Evolutionary conservation across 2,888 invertebrate species (phyloP).

Genomic region (Melinopterus prodromus): DNA sequence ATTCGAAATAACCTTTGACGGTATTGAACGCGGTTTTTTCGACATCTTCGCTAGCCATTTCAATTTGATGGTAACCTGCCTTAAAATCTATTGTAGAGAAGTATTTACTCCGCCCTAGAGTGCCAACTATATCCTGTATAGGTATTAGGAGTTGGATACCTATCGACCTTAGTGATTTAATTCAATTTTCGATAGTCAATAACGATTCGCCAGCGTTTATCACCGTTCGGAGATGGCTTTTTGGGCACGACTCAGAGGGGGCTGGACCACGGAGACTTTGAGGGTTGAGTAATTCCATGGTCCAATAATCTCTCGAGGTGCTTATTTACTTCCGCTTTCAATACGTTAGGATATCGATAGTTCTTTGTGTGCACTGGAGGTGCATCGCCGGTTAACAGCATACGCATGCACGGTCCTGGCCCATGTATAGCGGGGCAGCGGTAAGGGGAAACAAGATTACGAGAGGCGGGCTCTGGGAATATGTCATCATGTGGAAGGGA

Average conservation of each 20-base stretch:
- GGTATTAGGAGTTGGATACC: constrained; percentile 55
- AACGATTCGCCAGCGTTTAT: constrained; percentile 52
- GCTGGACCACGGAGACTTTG: constrained; percentile 42
- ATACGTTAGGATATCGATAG: constrained; percentile 53
- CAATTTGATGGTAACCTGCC: constrained; percentile 56
- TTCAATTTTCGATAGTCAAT: constrained; percentile 56
- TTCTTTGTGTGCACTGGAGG: constrained; percentile 50
- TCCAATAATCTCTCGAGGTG: constrained; percentile 49
- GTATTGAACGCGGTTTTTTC: constrained; percentile 45
- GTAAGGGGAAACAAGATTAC: no score
- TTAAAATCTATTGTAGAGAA: constrained; percentile 55
- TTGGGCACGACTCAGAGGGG: constrained; percentile 52
- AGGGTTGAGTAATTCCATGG: constrained; percentile 47
- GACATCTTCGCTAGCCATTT: constrained; percentile 35
- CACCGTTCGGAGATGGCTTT: constrained; percentile 48
- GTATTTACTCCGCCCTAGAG: constrained; percentile 53
- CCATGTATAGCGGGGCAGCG: no score
- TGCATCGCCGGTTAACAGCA: constrained; percentile 44
- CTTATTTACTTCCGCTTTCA: constrained; percentile 50
- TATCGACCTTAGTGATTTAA: constrained; percentile 52
- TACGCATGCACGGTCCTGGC: no score
- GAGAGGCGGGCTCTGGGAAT: no score
- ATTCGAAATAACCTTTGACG: constrained; percentile 34
- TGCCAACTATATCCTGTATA: constrained; percentile 53
- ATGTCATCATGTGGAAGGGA: no score